Percentiles rank a stretch among this genome's conserved stretches.
These are phyloP conservation scores for Monomorium pharaonis DNA, from an alignment of 1,140 invertebrate species.

Conservation along the genomic window DNA sequence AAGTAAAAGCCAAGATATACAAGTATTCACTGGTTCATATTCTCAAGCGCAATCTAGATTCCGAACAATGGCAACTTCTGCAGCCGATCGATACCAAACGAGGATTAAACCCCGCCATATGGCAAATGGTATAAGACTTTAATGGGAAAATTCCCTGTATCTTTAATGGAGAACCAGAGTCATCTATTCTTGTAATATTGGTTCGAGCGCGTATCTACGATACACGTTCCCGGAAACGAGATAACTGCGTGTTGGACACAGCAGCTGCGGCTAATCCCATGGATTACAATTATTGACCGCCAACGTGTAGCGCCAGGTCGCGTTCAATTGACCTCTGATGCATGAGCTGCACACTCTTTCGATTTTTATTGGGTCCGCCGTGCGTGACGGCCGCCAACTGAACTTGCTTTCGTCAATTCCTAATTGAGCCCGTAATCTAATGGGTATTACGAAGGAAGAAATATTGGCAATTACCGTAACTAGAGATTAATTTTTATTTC, in stretches of 20 bases:
- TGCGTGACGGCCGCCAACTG: constrained; percentile 3
- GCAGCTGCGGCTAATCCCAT: constrained; percentile 45
- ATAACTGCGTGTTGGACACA: neutral
- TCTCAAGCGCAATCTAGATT: neutral
- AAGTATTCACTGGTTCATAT: neutral
- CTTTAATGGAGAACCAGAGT: neutral
- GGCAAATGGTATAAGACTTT: constrained; percentile 4
- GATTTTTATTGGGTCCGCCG: constrained; percentile 19
- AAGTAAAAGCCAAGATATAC: neutral
- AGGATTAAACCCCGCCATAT: neutral
- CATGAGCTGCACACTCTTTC: neutral
- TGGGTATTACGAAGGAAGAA: neutral
- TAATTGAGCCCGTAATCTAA: constrained; percentile 1
- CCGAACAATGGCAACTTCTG: neutral
- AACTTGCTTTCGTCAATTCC: constrained; percentile 25
- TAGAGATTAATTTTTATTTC: neutral
- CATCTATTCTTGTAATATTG: neutral
- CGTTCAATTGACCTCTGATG: constrained; percentile 65
- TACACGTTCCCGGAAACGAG: neutral
- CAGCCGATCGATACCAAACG: neutral
- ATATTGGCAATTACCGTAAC: neutral
- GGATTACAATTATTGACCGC: constrained; percentile 52
- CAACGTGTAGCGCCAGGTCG: constrained; percentile 36
- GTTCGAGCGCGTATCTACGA: neutral
- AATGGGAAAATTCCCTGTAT: neutral